Evolutionary conservation across 2,888 invertebrate genomes (phyloP), one percentile per base, ranked within the genome.

Genomic region (Agonopterix arenella): DNA sequence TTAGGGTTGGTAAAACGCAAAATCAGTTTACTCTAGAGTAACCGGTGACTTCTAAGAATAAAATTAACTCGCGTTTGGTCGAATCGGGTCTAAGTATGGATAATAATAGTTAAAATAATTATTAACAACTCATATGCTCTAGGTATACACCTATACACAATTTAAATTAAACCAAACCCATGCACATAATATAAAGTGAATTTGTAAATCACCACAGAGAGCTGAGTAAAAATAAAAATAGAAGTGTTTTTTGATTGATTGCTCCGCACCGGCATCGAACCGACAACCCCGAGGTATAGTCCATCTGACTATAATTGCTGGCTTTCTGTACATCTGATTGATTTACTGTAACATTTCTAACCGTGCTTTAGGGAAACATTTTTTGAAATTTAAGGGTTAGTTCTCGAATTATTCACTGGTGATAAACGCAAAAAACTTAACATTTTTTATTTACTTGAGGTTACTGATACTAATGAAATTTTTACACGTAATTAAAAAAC

Each of bases 191-290:
- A 43, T 48, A 37, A 36, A 44, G 40, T 40, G 10, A n/a, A 40
- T 44, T 46, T 44, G 52, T 49, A 52, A 46, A 52, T 52, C 46
- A 40, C 28, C 40, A 49, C 13, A 36, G 28, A 38, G 13, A 28
- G 28, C 28, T 28, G 28, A 46, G 40, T 46, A 50, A 52, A 52
- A 52, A 52, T 45, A 52, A 47, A 47, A 8, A 42, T 47, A 40
- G 2, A 40, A n/a, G 40, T 40, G 28, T 28, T 28, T 46, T 49
- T 46, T 52, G 52, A 52, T 52, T 49, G 52, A 52, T 52, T 49
- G n/a, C 49, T 13, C 45, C 11, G 49, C 47, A 40, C 49, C 43
- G 50, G 52, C 16, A 47, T 45, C 52, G 52, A 52, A 52, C 45
- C 36, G 37, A 36, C 50, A 47, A 49, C 52, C 52, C 37, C 40